Conservation (phyloP, 2,113 vertebrate species). For the Sprattus sprattus region DNA sequence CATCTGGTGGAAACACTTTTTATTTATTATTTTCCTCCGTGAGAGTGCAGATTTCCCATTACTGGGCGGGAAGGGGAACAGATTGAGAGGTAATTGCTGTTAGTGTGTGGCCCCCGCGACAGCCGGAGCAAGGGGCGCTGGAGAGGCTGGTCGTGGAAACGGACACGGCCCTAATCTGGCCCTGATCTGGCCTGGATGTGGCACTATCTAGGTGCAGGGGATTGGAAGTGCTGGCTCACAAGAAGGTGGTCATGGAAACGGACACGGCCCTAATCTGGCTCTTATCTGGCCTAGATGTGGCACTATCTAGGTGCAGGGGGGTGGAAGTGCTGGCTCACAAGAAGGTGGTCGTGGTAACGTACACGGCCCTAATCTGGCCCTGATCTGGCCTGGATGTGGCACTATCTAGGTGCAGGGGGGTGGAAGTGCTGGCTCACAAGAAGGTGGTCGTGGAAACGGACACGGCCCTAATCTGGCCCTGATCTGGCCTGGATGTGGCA, state of each 20-base stretch:
- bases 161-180: background rate
- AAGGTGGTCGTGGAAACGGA: background rate
- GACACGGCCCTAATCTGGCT: background rate
- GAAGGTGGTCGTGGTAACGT: background rate
- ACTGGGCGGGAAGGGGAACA: slow-evolving; percentile 18
- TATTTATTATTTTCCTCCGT: slow-evolving; percentile 15
- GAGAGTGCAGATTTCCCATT: slow-evolving; percentile 28
- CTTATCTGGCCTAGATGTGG: background rate
- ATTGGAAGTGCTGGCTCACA: too few species aligned
- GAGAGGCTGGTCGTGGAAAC: background rate
- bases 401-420: background rate
- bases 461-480: background rate
- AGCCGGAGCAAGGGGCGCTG: background rate
- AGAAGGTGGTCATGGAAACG: background rate
- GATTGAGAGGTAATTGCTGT: slow-evolving; percentile 39
- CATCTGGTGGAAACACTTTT: background rate
- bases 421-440: too few species aligned
- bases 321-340: too few species aligned
- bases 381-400: background rate
- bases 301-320: background rate
- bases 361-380: background rate
- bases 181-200: background rate
- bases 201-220: background rate
- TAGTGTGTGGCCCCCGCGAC: slow-evolving; percentile 12
- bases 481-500: background rate